These are phyloP conservation scores for Sebastes dallii DNA, from an alignment of 2,797 vertebrate genomes.

Conservation along the genomic window DNA sequence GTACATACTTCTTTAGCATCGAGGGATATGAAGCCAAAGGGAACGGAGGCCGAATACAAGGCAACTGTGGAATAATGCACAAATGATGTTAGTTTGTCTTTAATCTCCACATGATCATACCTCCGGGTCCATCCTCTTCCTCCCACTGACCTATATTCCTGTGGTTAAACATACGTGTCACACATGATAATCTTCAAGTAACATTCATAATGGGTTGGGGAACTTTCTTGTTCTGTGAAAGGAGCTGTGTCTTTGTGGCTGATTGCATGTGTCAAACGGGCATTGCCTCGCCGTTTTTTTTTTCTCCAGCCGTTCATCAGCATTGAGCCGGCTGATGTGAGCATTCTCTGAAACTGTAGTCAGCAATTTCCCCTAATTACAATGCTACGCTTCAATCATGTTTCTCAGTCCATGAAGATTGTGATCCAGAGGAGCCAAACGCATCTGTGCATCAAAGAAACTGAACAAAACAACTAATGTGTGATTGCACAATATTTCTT, in stretches of 20 bases:
- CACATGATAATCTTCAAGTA: constrained; percentile 22
- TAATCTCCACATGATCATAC: constrained; percentile 48
- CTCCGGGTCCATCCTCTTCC: constrained; percentile 41
- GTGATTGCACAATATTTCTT: constrained; percentile 57
- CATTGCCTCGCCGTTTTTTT: constrained; percentile 23
- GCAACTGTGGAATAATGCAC: constrained; percentile 25
- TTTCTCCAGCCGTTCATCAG: constrained; percentile 23
- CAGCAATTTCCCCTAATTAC: constrained; percentile 70
- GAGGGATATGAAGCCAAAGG: constrained; percentile 44
- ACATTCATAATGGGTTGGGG: constrained; percentile 4
- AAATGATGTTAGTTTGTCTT: constrained; percentile 42
- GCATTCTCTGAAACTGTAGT: constrained; percentile 34
- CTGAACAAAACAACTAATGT: constrained; percentile 37
- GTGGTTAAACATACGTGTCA: constrained; percentile 18
- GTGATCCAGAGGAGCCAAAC: constrained; percentile 57
- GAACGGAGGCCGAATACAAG: constrained; percentile 31
- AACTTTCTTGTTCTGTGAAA: background rate
- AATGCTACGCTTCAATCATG: constrained; percentile 52
- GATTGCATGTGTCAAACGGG: constrained; percentile 36
- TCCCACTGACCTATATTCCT: constrained; percentile 34
- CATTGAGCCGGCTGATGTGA: background rate
- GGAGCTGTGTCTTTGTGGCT: background rate
- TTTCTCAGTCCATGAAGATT: constrained; percentile 43
- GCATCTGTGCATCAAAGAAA: constrained; percentile 63
- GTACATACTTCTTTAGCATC: constrained; percentile 45